These are phyloP conservation scores for Rallus crepitans DNA, from an alignment of 2,797 vertebrate genomes.

Conservation along the genomic window DNA sequence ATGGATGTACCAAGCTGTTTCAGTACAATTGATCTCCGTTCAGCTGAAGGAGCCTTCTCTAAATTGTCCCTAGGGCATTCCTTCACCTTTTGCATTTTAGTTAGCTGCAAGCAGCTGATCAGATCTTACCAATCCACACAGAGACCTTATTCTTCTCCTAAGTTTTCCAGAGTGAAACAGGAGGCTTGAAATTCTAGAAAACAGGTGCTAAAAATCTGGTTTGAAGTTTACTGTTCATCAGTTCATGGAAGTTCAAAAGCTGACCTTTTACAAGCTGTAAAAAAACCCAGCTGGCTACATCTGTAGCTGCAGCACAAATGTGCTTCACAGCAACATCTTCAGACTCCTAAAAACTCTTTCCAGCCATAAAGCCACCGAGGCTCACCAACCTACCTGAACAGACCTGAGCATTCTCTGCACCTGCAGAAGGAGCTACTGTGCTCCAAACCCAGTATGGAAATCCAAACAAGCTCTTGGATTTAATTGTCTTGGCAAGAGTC, in stretches of 20 bases:
- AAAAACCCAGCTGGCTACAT: neutral
- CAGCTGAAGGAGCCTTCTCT: neutral
- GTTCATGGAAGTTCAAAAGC: neutral
- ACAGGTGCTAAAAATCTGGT: neutral
- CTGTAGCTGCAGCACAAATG: neutral
- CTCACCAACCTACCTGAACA: neutral
- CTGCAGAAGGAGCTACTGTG: rapidly evolving
- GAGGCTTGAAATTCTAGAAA: neutral
- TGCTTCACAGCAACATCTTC: neutral
- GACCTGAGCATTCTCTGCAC: neutral
- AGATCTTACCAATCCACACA: neutral
- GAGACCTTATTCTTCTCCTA: neutral
- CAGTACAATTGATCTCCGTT: neutral
- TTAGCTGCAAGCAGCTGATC: neutral
- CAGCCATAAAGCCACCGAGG: neutral
- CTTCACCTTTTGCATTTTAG: neutral
- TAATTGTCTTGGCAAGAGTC: constrained; percentile 20
- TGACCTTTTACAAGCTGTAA: neutral
- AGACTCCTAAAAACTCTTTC: neutral
- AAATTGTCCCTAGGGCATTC: neutral
- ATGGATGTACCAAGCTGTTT: neutral
- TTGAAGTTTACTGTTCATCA: neutral
- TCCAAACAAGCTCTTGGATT: neutral
- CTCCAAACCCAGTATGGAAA: constrained; percentile 8
- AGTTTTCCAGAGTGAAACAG: neutral